Percentiles rank a stretch among this genome's conserved stretches.
Evolutionary conservation across 2,797 vertebrate genomes (phyloP).

Genomic region (Pangasius djambal): DNA sequence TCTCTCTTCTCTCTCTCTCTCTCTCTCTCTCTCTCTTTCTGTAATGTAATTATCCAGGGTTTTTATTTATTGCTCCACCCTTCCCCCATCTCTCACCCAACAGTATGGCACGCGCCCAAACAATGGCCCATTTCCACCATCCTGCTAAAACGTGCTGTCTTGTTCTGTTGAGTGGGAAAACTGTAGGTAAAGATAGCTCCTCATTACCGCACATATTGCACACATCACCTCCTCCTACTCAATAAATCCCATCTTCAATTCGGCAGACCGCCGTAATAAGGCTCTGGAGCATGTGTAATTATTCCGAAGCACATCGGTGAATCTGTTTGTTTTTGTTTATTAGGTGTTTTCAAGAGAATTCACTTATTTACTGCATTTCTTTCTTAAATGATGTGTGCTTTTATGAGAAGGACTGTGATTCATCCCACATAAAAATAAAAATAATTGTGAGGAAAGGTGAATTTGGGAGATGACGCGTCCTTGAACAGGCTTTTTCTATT

Average conservation of each 20-base stretch:
- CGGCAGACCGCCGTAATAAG: constrained; percentile 13
- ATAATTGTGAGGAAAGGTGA: constrained; percentile 13
- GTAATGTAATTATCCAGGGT: constrained; percentile 71
- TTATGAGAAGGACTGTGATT: not conserved
- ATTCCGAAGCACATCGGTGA: constrained; percentile 1
- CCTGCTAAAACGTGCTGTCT: constrained; percentile 10
- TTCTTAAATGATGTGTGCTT: not conserved
- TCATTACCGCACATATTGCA: constrained; percentile 46
- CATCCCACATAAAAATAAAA: not conserved
- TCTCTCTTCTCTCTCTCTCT: not conserved
- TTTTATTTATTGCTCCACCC: constrained; percentile 59
- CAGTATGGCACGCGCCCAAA: constrained; percentile 46
- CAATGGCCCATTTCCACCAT: constrained; percentile 36
- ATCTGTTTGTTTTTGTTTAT: constrained; percentile 30
- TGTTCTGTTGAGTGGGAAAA: constrained; percentile 20
- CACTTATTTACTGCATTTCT: not conserved
- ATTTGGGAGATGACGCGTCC: constrained; percentile 59
- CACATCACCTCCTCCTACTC: constrained; percentile 45
- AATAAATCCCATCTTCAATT: constrained; percentile 29
- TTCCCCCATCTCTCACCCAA: constrained; percentile 28
- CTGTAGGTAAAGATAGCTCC: constrained; percentile 43
- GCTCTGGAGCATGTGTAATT: constrained; percentile 18
- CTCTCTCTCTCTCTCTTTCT: constrained; percentile 12
- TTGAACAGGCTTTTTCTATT: constrained; percentile 68
- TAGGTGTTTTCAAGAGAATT: constrained; percentile 2